phyloP scores from a whole-genome alignment of 2,888 invertebrate species.

The Metalampra italica region DNA sequence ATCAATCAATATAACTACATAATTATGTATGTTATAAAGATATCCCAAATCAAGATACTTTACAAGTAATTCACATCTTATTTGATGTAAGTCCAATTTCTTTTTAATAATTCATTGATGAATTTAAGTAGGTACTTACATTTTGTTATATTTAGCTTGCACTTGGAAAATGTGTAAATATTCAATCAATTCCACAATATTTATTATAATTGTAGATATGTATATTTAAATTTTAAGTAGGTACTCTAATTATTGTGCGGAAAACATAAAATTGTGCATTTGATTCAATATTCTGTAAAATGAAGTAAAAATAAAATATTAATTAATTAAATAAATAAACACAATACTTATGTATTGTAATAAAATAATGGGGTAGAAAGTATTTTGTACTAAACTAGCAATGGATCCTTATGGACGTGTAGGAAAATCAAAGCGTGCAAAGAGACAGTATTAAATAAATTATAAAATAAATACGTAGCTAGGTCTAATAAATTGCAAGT shows the following conservation, averaged over 20 bases:
- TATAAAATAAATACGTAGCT: too few relatives aligned
- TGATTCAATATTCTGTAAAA: constrained; percentile 26
- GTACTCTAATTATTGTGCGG: constrained; percentile 7
- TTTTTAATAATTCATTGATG: too few relatives aligned
- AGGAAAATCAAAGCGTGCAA: too few relatives aligned
- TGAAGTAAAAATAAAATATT: not conserved
- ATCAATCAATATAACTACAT: too few relatives aligned
- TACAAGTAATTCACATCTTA: too few relatives aligned
- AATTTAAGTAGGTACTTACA: too few relatives aligned
- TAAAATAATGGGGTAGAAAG: not conserved
- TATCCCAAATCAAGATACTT: not conserved
- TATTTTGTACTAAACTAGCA: too few relatives aligned
- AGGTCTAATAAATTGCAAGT: too few relatives aligned
- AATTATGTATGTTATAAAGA: not conserved
- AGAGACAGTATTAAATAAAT: too few relatives aligned
- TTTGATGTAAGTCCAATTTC: too few relatives aligned
- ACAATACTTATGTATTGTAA: not conserved
- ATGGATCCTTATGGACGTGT: too few relatives aligned
- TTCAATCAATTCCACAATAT: constrained; percentile 1
- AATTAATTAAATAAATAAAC: not conserved
- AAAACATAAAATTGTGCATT: constrained; percentile 10
- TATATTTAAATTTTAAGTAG: not conserved
- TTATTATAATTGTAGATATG: not conserved
- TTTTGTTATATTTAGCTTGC: too few relatives aligned
- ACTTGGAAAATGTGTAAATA: not conserved